These are phyloP conservation scores for Perca flavescens DNA, from an alignment of 2,113 vertebrate species.

Conservation along the genomic window DNA sequence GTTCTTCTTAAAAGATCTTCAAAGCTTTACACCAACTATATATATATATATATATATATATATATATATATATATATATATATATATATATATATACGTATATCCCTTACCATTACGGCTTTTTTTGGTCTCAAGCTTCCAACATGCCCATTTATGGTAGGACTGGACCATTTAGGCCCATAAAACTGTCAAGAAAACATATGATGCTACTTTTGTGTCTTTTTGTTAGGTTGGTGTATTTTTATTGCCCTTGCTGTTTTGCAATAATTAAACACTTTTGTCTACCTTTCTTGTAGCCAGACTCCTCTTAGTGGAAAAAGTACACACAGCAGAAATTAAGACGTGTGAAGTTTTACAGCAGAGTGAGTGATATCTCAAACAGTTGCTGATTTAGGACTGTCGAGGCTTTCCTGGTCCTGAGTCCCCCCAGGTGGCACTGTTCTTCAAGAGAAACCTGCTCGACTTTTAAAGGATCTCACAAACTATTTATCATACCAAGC, in stretches of 20 bases:
- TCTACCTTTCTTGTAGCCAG: conserved; percentile 1
- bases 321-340: not conserved
- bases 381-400: conserved; percentile 30
- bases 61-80: too few relatives aligned
- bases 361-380: conserved; percentile 35
- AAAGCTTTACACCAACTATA: conserved; percentile 16
- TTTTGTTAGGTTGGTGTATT: conserved; percentile 18
- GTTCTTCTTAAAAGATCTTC: conserved; percentile 34
- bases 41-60: too few relatives aligned
- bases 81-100: not conserved
- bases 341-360: conserved; percentile 10
- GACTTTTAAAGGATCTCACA: conserved; percentile 22
- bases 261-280: conserved; percentile 10
- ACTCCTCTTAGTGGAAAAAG: conserved; percentile 9
- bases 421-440: conserved; percentile 40
- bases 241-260: conserved; percentile 35
- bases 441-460: conserved; percentile 16
- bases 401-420: not conserved
- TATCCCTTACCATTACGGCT: conserved; percentile 6
- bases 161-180: conserved; percentile 37
- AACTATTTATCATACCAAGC: conserved; percentile 44
- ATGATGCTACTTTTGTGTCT: conserved; percentile 13
- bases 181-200: conserved; percentile 62
- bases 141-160: conserved; percentile 71
- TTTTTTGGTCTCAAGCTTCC: conserved; percentile 33